Evolutionary conservation across 2,888 invertebrate genomes (phyloP).

Genomic region (Arge pagana): DNA sequence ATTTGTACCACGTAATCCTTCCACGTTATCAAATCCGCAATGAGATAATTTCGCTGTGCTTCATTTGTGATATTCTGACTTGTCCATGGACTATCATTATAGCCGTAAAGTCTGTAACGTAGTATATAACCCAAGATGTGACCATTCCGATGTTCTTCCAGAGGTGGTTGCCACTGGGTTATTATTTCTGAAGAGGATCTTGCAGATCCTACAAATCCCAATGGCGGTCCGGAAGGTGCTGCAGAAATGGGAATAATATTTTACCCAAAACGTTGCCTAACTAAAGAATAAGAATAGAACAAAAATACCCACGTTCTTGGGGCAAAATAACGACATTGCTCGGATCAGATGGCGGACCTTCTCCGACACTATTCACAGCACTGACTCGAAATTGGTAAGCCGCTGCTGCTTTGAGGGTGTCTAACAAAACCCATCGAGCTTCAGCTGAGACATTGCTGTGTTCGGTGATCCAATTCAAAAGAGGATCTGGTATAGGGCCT

Average conservation of each 20-base stretch:
- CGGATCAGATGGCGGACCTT: conserved; percentile 88
- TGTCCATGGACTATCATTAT: conserved; percentile 91
- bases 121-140: conserved; percentile 93
- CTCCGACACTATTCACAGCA: conserved; percentile 94
- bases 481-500: conserved; percentile 85
- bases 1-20: conserved; percentile 96
- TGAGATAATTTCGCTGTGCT: conserved; percentile 86
- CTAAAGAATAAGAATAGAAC: background rate
- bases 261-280: too few species aligned
- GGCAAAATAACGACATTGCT: conserved; percentile 90
- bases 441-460: conserved; percentile 81
- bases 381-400: conserved; percentile 97
- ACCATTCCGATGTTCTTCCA: conserved; percentile 94
- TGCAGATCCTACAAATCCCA: conserved; percentile 93
- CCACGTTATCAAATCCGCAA: conserved; percentile 95
- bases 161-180: conserved; percentile 95
- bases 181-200: conserved; percentile 94
- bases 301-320: conserved; percentile 81
- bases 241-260: conserved; percentile 33
- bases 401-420: conserved; percentile 89
- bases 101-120: conserved; percentile 88
- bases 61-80: conserved; percentile 91
- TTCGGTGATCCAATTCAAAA: conserved; percentile 88
- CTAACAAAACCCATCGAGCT: conserved; percentile 79
- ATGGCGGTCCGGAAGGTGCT: conserved; percentile 96